phyloP scores from a whole-genome alignment of 2,113 vertebrate genomes.

The Murina feae region DNA sequence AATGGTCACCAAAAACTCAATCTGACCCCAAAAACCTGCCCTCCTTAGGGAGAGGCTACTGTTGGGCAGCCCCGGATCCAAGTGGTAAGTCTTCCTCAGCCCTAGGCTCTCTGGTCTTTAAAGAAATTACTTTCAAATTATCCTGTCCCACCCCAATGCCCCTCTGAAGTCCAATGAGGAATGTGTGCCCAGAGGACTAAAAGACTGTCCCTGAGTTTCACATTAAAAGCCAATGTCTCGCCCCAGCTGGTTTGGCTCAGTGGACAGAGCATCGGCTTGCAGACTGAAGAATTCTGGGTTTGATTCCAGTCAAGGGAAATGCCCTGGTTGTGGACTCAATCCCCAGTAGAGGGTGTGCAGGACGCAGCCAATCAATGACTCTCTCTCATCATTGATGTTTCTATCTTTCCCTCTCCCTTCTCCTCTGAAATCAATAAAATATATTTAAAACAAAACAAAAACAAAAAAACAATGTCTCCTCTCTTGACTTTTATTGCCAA shows the following conservation, averaged over 20 bases:
- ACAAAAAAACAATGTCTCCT: fast-evolving
- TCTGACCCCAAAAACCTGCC: background rate
- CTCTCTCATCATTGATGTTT: too few species aligned
- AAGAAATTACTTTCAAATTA: background rate
- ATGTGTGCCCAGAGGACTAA: background rate
- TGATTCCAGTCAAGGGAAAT: too few species aligned
- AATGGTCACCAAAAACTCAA: background rate
- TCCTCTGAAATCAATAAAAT: too few species aligned
- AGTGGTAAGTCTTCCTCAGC: background rate
- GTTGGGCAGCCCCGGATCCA: background rate
- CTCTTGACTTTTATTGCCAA: background rate
- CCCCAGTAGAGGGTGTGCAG: too few species aligned
- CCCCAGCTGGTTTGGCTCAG: too few species aligned
- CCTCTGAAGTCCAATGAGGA: background rate
- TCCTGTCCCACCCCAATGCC: fast-evolving
- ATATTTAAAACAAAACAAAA: too few species aligned
- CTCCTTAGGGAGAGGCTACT: background rate
- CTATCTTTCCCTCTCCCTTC: too few species aligned
- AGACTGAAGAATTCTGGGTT: too few species aligned
- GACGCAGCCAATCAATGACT: too few species aligned
- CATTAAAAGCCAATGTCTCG: background rate
- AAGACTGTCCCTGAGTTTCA: background rate
- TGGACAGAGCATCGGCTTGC: too few species aligned
- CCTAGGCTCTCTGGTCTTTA: background rate
- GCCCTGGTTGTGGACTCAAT: too few species aligned